Conservation (phyloP, 2,888 invertebrate genomes). For the Trichogramma dendrolimi region DNA sequence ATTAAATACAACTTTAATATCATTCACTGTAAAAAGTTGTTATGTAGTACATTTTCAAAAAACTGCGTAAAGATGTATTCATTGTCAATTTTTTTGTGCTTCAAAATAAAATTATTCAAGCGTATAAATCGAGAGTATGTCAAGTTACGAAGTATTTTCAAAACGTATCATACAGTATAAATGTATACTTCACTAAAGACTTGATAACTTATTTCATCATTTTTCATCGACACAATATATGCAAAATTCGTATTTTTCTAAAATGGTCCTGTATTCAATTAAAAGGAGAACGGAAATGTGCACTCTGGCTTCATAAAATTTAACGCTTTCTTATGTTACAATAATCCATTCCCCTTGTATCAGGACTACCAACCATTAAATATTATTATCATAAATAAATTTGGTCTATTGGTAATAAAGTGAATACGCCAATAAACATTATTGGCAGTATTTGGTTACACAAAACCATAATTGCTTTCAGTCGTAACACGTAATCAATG, state of each 20-base stretch:
- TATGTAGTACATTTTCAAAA: background rate
- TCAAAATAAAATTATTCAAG: too few relatives aligned
- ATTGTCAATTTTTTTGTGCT: background rate
- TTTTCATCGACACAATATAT: constrained; percentile 6
- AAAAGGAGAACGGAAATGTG: constrained; percentile 44
- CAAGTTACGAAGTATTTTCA: too few relatives aligned
- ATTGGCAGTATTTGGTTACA: constrained; percentile 51
- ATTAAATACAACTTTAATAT: too few relatives aligned
- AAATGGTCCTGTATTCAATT: constrained; percentile 23
- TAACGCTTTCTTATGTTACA: constrained; percentile 45
- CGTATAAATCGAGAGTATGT: too few relatives aligned
- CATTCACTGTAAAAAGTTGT: too few relatives aligned
- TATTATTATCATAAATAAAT: constrained; percentile 53
- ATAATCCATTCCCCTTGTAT: constrained; percentile 44
- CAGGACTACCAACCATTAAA: constrained; percentile 48
- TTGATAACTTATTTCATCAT: constrained; percentile 13
- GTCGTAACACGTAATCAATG: constrained; percentile 16
- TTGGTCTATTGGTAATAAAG: constrained; percentile 53
- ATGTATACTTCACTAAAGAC: constrained; percentile 1
- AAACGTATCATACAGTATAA: too few relatives aligned
- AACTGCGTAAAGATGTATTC: constrained; percentile 17
- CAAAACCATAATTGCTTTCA: constrained; percentile 42
- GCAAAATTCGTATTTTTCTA: constrained; percentile 23
- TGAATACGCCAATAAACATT: constrained; percentile 49
- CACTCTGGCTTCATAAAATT: constrained; percentile 48